phyloP scores from a whole-genome alignment of 2,888 invertebrate species.

The Siphlonurus alternatus region DNA sequence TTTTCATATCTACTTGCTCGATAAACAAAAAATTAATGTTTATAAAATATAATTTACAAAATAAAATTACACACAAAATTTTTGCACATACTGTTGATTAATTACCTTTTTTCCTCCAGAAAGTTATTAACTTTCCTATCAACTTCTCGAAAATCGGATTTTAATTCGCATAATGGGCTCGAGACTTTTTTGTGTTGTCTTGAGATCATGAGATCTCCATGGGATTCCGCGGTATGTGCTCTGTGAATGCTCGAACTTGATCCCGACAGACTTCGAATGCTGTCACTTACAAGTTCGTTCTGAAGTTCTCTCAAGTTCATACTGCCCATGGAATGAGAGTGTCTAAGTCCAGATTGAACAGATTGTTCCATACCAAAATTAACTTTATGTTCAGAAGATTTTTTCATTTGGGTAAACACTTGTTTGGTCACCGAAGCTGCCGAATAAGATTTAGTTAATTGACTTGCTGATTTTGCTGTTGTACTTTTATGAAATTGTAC shows the following conservation, averaged over 20 bases:
- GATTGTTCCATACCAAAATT: background rate
- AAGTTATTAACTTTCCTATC: background rate
- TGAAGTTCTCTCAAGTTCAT: too few relatives aligned
- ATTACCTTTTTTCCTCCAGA: background rate
- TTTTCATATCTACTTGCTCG: too few relatives aligned
- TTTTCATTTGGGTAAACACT: constrained; percentile 1
- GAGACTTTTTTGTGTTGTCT: background rate
- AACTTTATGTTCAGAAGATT: background rate
- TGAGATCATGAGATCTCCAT: background rate
- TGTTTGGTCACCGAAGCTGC: constrained; percentile 12
- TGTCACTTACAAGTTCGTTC: too few relatives aligned
- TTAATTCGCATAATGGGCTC: background rate
- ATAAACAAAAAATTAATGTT: too few relatives aligned
- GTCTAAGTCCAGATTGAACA: background rate
- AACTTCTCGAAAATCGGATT: background rate
- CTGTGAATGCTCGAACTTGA: too few relatives aligned
- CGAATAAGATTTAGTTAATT: constrained; percentile 12
- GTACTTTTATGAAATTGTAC: background rate
- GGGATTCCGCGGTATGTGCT: too few relatives aligned
- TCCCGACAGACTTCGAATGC: too few relatives aligned
- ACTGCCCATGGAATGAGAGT: background rate
- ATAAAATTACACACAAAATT: too few relatives aligned
- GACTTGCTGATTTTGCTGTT: constrained; percentile 8
- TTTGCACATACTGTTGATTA: too few relatives aligned
- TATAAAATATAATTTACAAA: too few relatives aligned